Evolutionary conservation across 2,113 vertebrate genomes (phyloP), one percentile per base, ranked within the genome.

Genomic region (Struthidea cinerea): DNA sequence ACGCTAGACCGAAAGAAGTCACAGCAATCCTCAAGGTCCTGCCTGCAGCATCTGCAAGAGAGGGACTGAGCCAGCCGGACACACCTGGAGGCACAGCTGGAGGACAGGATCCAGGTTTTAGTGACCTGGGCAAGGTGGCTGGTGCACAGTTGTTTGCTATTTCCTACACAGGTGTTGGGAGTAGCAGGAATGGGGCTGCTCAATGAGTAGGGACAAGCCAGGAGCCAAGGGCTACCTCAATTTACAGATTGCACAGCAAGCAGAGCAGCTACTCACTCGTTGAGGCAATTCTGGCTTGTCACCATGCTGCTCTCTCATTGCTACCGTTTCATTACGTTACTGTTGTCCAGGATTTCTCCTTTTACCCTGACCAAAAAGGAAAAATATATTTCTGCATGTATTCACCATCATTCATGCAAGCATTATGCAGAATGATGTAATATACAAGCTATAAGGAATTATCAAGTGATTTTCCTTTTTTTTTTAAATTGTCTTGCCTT

Each of bases 51-150:
- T 9, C 50, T 55, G 6, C n/a, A 15, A 16, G 8, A 10, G 6
- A 91, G 27, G 13, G 19, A 59, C 11, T 9, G 13, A n/a, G 19
- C 44, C 1, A 1, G 44, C 7, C 1, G 0, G 11, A 21, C 18
- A 9, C 6, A 20, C 20, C 42, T 46, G 63, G 46, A 39, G 68
- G 15, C n/a, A 63, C n/a, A 44, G 7, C 46, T n/a, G 44, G 35
- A 80, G 41, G 26, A 35, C 1, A 7, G 10, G 24, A 5, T 10
- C 18, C 2, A 2, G 17, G 32, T 16, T 56, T 53, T 44, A 53
- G 60, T 74, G 70, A 65, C 28, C 56, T 52, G 28, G 28, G 56
- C 39, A 86, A 65, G 35, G 16, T 26, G 10, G 5, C 20, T 74
- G 53, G 22, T 69, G 39, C 33, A 77, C 7, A 27, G 4, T 14